Conservation (phyloP, 2,113 vertebrate genomes). For the Mobula hypostoma region DNA sequence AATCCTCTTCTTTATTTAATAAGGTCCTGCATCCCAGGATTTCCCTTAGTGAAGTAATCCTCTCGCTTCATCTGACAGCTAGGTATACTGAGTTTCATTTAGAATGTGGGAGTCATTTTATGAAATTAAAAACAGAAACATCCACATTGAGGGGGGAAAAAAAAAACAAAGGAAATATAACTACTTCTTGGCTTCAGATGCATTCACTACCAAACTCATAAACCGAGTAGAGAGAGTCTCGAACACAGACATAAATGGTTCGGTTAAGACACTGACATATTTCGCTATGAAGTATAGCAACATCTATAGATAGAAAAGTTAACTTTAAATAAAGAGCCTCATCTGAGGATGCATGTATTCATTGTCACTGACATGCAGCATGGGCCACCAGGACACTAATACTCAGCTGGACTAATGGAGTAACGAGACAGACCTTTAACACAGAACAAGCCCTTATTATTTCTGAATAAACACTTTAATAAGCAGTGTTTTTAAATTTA, state of each 20-base stretch:
- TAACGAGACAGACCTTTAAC: slow-evolving; percentile 29
- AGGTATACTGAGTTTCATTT: slow-evolving; percentile 25
- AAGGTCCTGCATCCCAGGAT: no score
- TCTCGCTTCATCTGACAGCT: slow-evolving; percentile 16
- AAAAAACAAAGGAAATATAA: not conserved
- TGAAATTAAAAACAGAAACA: slow-evolving; percentile 27
- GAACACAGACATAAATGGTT: slow-evolving; percentile 25
- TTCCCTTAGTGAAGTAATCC: slow-evolving; percentile 2
- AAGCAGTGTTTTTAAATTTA: slow-evolving; percentile 37
- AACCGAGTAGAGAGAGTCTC: not conserved
- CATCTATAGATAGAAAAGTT: slow-evolving; percentile 30
- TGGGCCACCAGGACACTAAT: slow-evolving; percentile 13
- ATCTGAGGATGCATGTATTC: slow-evolving; percentile 14
- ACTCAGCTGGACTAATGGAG: slow-evolving; percentile 27
- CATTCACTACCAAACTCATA: slow-evolving; percentile 5
- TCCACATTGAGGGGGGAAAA: not conserved
- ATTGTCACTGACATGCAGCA: slow-evolving; percentile 32
- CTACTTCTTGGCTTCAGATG: not conserved
- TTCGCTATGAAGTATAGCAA: slow-evolving; percentile 28
- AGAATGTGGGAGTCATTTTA: not conserved
- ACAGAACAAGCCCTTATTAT: slow-evolving; percentile 37
- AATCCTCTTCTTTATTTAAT: not conserved
- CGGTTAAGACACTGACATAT: slow-evolving; percentile 15
- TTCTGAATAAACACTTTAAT: slow-evolving; percentile 24
- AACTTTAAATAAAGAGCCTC: slow-evolving; percentile 33